Evolutionary conservation across 2,797 vertebrate species (phyloP).

Genomic region (Enteromius thamalakanensis): DNA sequence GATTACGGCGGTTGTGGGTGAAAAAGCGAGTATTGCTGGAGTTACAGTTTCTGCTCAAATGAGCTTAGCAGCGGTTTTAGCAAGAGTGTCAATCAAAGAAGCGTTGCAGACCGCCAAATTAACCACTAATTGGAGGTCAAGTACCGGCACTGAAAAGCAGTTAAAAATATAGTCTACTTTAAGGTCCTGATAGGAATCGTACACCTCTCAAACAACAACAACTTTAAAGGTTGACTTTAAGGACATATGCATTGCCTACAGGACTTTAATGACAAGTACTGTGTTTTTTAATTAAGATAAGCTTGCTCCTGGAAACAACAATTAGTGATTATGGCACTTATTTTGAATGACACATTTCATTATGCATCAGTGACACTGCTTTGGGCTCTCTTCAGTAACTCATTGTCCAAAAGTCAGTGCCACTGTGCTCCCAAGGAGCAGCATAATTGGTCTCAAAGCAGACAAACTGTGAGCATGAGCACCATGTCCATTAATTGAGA

Average conservation of each 20-base stretch:
- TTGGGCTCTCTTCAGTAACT: not conserved
- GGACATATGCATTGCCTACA: not conserved
- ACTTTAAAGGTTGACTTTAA: constrained; percentile 1
- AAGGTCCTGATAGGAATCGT: not conserved
- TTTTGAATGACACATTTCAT: constrained; percentile 37
- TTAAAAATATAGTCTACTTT: not conserved
- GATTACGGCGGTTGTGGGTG: constrained; percentile 27
- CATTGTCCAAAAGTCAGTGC: not conserved
- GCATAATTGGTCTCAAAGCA: constrained; percentile 41
- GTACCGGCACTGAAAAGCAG: not conserved
- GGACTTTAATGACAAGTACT: constrained; percentile 11
- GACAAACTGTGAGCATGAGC: constrained; percentile 16
- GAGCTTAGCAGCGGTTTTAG: not conserved
- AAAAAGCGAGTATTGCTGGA: constrained; percentile 17
- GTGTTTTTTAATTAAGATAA: constrained; percentile 17
- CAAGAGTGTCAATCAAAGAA: constrained; percentile 15
- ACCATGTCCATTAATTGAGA: constrained; percentile 19
- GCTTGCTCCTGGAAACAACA: constrained; percentile 16
- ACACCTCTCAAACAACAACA: not conserved
- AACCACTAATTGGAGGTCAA: constrained; percentile 35
- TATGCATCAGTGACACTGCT: constrained; percentile 1
- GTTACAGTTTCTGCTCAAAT: constrained; percentile 19
- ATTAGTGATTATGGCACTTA: constrained; percentile 14
- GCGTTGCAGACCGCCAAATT: constrained; percentile 2
- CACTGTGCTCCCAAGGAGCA: not conserved